phyloP scores from a whole-genome alignment of 2,797 vertebrate genomes.

The Dromococcyx pavoninus region DNA sequence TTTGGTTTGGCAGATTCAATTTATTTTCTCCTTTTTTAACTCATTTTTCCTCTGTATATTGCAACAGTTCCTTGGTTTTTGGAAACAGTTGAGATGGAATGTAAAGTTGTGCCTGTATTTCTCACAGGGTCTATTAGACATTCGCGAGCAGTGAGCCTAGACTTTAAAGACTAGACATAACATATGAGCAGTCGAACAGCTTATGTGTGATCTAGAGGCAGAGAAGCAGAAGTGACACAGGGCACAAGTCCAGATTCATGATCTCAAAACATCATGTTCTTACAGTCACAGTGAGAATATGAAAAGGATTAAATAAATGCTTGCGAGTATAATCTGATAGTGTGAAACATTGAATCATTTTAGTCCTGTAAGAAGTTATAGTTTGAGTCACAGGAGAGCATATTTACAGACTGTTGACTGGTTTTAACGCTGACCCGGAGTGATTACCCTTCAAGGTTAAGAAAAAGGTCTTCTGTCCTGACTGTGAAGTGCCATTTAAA shows the following conservation, averaged over 20 bases:
- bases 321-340: background rate
- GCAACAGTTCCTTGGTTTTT: slow-evolving; percentile 51
- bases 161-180: background rate
- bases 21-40: slow-evolving; percentile 69
- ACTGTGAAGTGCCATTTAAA: background rate
- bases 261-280: background rate
- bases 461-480: background rate
- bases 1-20: slow-evolving; percentile 66
- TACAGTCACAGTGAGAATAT: background rate
- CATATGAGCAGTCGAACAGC: background rate
- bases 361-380: background rate
- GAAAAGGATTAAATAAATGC: background rate
- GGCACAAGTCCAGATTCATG: background rate
- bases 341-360: background rate
- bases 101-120: slow-evolving; percentile 57
- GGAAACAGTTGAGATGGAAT: slow-evolving; percentile 35
- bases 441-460: background rate
- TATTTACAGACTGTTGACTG: background rate
- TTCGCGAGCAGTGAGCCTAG: slow-evolving; percentile 7
- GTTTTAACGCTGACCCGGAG: background rate
- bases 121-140: slow-evolving; percentile 50
- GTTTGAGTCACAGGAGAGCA: background rate
- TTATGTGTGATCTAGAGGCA: background rate
- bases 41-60: slow-evolving; percentile 67
- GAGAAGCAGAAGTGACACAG: background rate